Conservation (phyloP, 2,797 vertebrate genomes). For the Philypnodon macrostomus region DNA sequence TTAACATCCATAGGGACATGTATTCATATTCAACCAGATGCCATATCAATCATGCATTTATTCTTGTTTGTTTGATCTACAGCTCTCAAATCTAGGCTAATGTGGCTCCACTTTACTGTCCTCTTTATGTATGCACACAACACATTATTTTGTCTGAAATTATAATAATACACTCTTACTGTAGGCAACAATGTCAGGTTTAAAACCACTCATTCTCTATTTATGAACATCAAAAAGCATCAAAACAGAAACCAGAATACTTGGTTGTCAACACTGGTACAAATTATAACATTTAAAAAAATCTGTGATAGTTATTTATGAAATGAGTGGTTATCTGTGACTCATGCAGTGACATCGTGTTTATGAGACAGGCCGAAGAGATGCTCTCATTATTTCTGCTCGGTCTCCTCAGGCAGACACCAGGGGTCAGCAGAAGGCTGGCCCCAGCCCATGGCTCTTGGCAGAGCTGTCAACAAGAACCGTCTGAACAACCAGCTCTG, state of each 20-base stretch:
- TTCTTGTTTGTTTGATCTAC: slow-evolving; percentile 66
- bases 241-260: too few relatives aligned
- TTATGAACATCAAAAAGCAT: slow-evolving; percentile 57
- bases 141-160: slow-evolving; percentile 62
- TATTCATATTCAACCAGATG: slow-evolving; percentile 77
- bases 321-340: slow-evolving; percentile 61
- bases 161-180: slow-evolving; percentile 50
- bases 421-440: slow-evolving; percentile 67
- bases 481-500: slow-evolving; percentile 63
- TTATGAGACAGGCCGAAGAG: slow-evolving; percentile 27
- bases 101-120: slow-evolving; percentile 2
- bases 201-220: slow-evolving; percentile 30
- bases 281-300: slow-evolving; percentile 48
- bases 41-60: slow-evolving; percentile 77
- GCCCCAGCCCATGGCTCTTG: slow-evolving; percentile 42
- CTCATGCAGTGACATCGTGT: slow-evolving; percentile 44
- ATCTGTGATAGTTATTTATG: slow-evolving; percentile 58
- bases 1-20: slow-evolving; percentile 70
- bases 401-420: too few relatives aligned
- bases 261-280: too few relatives aligned
- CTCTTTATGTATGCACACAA: too few relatives aligned
- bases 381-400: too few relatives aligned
- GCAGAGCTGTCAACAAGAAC: slow-evolving; percentile 65
- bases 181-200: slow-evolving; percentile 16
- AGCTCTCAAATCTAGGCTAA: slow-evolving; percentile 17